Evolutionary conservation across 2,797 vertebrate species (phyloP).

Genomic region (Lutra lutra): DNA sequence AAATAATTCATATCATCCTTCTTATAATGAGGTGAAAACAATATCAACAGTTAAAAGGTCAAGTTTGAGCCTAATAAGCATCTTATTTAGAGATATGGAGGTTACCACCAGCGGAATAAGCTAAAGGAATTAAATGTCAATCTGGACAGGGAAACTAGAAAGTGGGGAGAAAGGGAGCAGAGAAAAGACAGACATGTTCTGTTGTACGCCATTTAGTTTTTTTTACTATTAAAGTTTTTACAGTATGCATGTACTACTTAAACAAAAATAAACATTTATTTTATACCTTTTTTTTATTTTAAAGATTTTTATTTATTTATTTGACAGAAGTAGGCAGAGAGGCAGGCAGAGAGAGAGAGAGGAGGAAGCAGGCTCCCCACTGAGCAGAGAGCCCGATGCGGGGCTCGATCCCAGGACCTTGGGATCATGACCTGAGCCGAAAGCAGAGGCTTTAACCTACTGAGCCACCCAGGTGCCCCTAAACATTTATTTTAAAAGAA

Average conservation of each 20-base stretch:
- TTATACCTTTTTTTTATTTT: neutral
- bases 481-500: neutral
- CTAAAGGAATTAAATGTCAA: neutral
- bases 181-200: neutral
- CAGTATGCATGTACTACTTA: neutral
- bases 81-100: neutral
- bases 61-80: neutral
- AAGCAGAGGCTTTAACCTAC: no score
- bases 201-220: rapidly evolving
- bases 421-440: no score
- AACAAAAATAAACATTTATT: neutral
- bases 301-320: no score
- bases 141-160: neutral
- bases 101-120: neutral
- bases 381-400: no score
- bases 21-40: neutral
- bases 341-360: no score
- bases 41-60: constrained; percentile 1
- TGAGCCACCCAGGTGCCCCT: no score
- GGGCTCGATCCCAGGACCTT: no score
- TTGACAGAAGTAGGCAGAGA: no score
- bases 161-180: neutral
- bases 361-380: no score
- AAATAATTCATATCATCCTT: neutral
- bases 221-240: neutral